Evolutionary conservation across 2,888 invertebrate genomes (phyloP), one percentile per base, ranked within the genome.

Genomic region (Dicyrtoma fusca): DNA sequence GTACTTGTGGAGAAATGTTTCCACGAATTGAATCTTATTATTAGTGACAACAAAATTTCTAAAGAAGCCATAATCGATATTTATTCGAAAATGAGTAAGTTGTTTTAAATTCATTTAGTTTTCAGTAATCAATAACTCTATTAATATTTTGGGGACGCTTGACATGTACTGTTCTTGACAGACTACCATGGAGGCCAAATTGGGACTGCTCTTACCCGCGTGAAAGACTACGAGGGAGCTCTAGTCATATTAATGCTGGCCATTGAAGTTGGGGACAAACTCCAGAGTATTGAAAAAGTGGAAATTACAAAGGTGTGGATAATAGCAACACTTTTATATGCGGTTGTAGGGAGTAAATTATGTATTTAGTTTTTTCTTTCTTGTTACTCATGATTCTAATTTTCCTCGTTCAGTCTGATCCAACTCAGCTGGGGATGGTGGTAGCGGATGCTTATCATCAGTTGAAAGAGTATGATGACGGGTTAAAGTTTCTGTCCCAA

Each of bases 151-250:
- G n/a, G n/a, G n/a, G n/a, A n/a, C n/a, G n/a, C n/a, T n/a, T n/a
- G n/a, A n/a, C n/a, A n/a, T n/a, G n/a, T n/a, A n/a, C n/a, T n/a
- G n/a, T n/a, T n/a, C n/a, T n/a, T n/a, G n/a, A n/a, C n/a, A 68
- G 69, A 49, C 17, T 59, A 69, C 45, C 47, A 57, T 57, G 69
- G 69, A 11, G 62, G 69, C 0, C 69, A 70, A 51, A 62, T 70
- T 17, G 62, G 69, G 10, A 62, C 51, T n/a, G 62, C 61, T 6
- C 49, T 70, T 8, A 23, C 45, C 1, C 47, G 51, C 10, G 25
- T 62, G 45, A 53, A 61, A 14, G 69, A 70, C 19, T 70, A 25
- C 21, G n/a, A 49, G 2, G 51, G 51, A 3, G 69, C 69, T 17
- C n/a, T 62, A 0, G 21, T 11, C n/a, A 62, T 70, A 45, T 42